These are phyloP conservation scores for Apodemia hepburni DNA, from an alignment of 2,888 invertebrate species.

Conservation along the genomic window DNA sequence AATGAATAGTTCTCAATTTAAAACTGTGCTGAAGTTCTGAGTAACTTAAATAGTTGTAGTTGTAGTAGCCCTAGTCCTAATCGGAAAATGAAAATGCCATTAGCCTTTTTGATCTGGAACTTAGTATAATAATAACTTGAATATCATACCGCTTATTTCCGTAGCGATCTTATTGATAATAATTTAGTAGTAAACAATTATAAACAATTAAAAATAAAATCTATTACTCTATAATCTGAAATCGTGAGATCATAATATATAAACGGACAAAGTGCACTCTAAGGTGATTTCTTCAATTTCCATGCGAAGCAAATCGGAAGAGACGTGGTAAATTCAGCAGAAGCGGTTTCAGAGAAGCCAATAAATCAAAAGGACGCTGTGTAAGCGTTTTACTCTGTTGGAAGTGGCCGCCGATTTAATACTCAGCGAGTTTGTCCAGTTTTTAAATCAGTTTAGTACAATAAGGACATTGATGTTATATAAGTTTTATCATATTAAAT, in stretches of 20 bases:
- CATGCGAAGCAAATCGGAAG: slow-evolving; percentile 35
- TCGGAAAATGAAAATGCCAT: no score
- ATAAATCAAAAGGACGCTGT: slow-evolving; percentile 47
- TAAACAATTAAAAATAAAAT: neutral
- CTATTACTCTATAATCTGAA: neutral
- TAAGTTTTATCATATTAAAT: no score
- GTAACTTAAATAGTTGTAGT: no score
- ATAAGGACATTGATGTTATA: neutral
- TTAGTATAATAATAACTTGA: no score
- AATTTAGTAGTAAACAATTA: no score
- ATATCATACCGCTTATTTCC: no score
- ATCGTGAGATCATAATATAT: slow-evolving; percentile 19
- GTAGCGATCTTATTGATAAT: no score
- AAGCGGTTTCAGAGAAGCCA: slow-evolving; percentile 38
- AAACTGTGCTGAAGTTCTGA: no score
- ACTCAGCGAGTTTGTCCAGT: slow-evolving; percentile 13
- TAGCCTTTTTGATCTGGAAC: no score
- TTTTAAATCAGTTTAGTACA: slow-evolving; percentile 9
- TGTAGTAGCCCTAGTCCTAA: no score
- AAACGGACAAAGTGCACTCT: neutral
- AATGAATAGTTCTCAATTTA: no score
- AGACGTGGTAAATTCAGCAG: slow-evolving; percentile 37
- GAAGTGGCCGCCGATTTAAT: slow-evolving; percentile 40
- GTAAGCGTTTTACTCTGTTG: slow-evolving; percentile 49
- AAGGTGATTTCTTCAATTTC: slow-evolving; percentile 36